Base-by-base conservation (phyloP, 2,888 invertebrate species). In the Spilarctia lutea region DNA sequence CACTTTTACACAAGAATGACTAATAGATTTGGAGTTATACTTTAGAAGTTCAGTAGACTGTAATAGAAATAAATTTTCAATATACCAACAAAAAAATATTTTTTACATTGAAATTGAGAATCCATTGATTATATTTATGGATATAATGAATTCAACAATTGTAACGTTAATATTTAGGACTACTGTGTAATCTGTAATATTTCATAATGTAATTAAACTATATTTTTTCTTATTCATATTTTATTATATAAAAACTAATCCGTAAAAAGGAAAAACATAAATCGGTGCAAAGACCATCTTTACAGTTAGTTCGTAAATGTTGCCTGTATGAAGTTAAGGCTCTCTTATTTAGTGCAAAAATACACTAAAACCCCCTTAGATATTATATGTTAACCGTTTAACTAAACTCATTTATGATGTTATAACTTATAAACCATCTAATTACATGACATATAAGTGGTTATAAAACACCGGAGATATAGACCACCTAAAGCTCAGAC, bases 401-500 rank as follows among this genome's bases (percentile, higher is more conserved):
- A 69, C 42, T 11, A 45, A 56, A 73, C 70, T 30, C 16, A 48
- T 68, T 73, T 33, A 69, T 52, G 39, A 20, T 16, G 30, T 24
- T 39, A n/a, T 65, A 33, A 65, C 27, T n/a, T 39, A n/a, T 65
- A 33, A 65, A 20, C 42, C 33, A 65, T 75, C 72, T 74, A 72
- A 71, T 74, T 73, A 68, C 72, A 76, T 67, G 68, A 71, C 74
- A 71, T 68, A 76, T 68, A 77, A 75, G 27, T 74, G 66, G 80
- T 63, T 70, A 81, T 73, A 72, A 71, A 77, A 82, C 77, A 81
- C 74, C 77, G 70, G 52, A 82, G 81, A 85, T 83, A 85, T 73
- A 84, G 90, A 90, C 90, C 90, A 90, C 90, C 90, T 78, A 79
- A 85, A 77, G 80, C 73, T 72, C 35, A 77, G 82, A 87, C 89